Conservation (phyloP, 2,888 invertebrate species). For the Dendrolimus houi region DNA sequence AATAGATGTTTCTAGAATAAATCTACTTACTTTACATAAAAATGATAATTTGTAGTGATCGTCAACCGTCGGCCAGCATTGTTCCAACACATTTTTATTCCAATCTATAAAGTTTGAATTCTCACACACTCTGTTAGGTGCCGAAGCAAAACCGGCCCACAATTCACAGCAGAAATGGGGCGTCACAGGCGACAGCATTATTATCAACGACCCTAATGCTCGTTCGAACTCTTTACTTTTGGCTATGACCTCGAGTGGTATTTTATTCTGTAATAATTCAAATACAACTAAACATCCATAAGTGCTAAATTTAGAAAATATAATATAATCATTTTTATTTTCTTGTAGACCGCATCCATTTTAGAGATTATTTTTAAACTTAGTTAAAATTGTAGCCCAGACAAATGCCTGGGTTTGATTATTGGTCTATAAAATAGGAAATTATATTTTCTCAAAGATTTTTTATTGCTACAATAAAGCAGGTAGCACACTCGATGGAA, state of each 20-base stretch:
- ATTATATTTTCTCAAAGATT: too few relatives aligned
- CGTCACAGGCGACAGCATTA: conserved; percentile 91
- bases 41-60: conserved; percentile 80
- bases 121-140: conserved; percentile 74
- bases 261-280: conserved; percentile 65
- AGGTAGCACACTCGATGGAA: too few relatives aligned
- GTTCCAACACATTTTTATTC: conserved; percentile 82
- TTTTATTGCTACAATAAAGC: too few relatives aligned
- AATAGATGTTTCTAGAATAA: too few relatives aligned
- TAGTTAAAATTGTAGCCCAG: too few relatives aligned
- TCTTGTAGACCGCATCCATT: too few relatives aligned
- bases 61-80: conserved; percentile 88
- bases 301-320: too few relatives aligned
- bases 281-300: background rate
- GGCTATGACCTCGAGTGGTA: conserved; percentile 77
- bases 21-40: conserved; percentile 74
- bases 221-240: conserved; percentile 85
- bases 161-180: conserved; percentile 95
- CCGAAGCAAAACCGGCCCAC: conserved; percentile 86
- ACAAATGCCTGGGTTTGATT: too few relatives aligned
- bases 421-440: too few relatives aligned
- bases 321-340: too few relatives aligned
- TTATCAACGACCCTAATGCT: conserved; percentile 85
- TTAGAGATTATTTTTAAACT: too few relatives aligned
- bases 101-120: conserved; percentile 75